A percentile compares a stretch with the other conserved stretches of the same genome.
phyloP scores from a whole-genome alignment of 2,888 invertebrate species.

The Nomada fabriciana region DNA sequence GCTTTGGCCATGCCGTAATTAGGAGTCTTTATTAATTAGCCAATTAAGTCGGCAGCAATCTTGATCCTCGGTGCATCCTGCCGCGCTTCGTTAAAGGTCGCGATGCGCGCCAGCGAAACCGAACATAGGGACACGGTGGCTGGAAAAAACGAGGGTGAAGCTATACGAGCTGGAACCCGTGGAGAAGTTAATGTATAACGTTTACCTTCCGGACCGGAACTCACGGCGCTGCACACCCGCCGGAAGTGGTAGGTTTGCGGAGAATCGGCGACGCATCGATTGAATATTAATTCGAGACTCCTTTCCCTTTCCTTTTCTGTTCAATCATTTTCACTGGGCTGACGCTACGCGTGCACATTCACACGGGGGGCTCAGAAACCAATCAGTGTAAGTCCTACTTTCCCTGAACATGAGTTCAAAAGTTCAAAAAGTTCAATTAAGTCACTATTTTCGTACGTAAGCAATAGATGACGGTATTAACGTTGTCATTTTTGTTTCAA shows the following conservation, averaged over 20 bases:
- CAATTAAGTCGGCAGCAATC: conserved; percentile 79
- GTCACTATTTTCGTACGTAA: no score
- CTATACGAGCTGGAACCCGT: conserved; percentile 56
- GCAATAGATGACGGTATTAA: no score
- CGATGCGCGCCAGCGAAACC: conserved; percentile 73
- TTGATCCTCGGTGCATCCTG: conserved; percentile 78
- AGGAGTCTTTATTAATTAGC: conserved; percentile 82
- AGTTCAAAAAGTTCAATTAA: no score
- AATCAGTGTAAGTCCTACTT: no score
- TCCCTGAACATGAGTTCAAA: no score
- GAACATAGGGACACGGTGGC: conserved; percentile 54
- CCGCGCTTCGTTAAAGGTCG: conserved; percentile 79
- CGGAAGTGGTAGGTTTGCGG: conserved; percentile 60
- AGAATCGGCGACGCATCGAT: conserved; percentile 32
- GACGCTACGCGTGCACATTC: no score
- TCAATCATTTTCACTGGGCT: neutral
- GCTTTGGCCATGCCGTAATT: conserved; percentile 75
- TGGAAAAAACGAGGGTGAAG: conserved; percentile 57
- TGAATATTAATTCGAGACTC: conserved; percentile 26
- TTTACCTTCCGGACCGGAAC: conserved; percentile 58
- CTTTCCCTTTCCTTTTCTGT: neutral
- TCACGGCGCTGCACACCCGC: conserved; percentile 14
- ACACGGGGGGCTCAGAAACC: no score
- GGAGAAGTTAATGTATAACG: conserved; percentile 48
- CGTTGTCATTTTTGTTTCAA: no score